Base-by-base conservation (phyloP, 2,797 vertebrate genomes). In the Lithobates pipiens region DNA sequence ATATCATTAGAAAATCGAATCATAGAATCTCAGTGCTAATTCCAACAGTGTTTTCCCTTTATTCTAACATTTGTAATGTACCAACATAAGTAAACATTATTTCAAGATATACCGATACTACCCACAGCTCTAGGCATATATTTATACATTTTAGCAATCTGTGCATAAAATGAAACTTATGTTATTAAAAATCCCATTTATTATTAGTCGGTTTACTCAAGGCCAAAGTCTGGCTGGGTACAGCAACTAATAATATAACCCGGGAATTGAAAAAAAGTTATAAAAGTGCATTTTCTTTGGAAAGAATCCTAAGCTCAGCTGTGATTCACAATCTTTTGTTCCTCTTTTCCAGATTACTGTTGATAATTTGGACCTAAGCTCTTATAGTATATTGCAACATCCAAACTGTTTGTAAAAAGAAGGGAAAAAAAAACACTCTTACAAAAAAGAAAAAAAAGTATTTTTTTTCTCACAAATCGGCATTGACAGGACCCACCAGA, bases 401-500 rank as follows among this genome's bases (percentile, higher is more conserved):
- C 6, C 44, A 18, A 78, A 42, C n/a, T 36, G 46, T 61, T 72
- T 29, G 5, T 72, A 15, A 50, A 57, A 44, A 79, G 63, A 42
- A 69, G n/a, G 21, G 54, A 69, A 4, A 79, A 46, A 69, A 42
- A 69, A 1, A 29, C 25, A 50, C 70, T 70, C 7, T 70, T 54
- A 23, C 46, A 70, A 54, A 80, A 15, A 50, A 50, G 11, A 44
- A 10, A 44, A 46, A 46, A 46, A 46, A 10, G 10, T 46, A 46
- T 46, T 46, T 46, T 46, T 80, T 8, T 8, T 71, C 29, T 73
- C 46, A 72, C 42, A 39, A 80, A 80, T 81, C 32, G 72, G 5
- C 46, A 72, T 50, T 81, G 79, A 32, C 79, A 72, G 46, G 4
- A 61, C 23, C 65, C 79, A 61, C 50, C 78, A 72, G 44, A 67